phyloP scores from a whole-genome alignment of 92 coral and sea anemone species.

The Epizoanthus rinbou region DNA sequence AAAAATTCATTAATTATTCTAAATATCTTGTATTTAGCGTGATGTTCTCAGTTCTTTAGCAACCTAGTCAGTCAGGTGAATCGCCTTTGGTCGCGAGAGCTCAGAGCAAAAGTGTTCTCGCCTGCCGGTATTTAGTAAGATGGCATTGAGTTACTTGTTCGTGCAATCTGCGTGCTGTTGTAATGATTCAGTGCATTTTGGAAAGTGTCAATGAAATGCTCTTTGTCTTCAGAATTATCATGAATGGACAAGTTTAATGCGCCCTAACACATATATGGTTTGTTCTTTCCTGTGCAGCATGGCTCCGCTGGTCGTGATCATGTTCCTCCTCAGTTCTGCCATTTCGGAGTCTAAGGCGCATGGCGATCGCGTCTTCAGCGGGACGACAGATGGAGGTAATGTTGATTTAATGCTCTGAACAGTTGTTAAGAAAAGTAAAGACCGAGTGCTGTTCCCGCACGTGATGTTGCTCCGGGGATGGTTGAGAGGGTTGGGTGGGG shows the following conservation, averaged over 20 bases:
- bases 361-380: constrained; percentile 33
- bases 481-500: background rate
- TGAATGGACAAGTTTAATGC: background rate
- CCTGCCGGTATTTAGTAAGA: background rate
- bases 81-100: background rate
- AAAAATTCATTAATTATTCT: no score
- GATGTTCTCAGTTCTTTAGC: background rate
- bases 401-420: background rate
- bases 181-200: background rate
- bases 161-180: background rate
- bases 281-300: background rate
- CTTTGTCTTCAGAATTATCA: constrained; percentile 14
- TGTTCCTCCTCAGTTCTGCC: constrained; percentile 1
- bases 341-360: constrained; percentile 1
- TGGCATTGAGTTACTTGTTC: background rate
- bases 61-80: background rate
- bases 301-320: constrained; percentile 13
- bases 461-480: background rate
- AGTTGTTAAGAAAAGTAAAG: background rate
- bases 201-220: background rate
- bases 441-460: background rate
- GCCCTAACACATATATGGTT: background rate
- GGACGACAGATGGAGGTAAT: constrained; percentile 17
- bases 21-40: no score
- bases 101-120: background rate